Base-by-base conservation (phyloP, 2,113 vertebrate species). In the Apodemus speciosus region DNA sequence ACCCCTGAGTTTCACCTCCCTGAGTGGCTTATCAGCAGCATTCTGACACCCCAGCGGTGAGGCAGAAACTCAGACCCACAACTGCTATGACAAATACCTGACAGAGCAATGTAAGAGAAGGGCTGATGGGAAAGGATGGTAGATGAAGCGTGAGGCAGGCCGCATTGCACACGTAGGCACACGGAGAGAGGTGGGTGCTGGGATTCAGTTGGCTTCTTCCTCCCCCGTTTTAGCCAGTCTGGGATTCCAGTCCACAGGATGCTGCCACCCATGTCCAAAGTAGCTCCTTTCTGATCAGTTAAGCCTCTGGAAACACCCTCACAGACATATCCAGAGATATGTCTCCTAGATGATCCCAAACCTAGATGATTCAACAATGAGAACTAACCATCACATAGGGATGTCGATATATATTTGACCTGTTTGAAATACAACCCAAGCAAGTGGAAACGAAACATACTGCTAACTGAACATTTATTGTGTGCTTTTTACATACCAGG, bases 371-470 rank as follows among this genome's bases (percentile, higher is more conserved):
- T 85, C 60, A 32, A 66, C 18, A 85, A 6, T 49, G 62, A 85
- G 43, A n/a, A 35, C 21, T 23, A 68, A 66, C 30, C 20, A 85
- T 68, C 20, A 51, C 43, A 21, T 1, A 25, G 62, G 20, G 43
- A 49, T 49, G 87, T 15, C 9, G 88, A 94, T n/a, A 79, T 56
- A 94, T 77, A 89, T 69, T 51, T 93, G 21, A 64, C 38, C 35
- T 46, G 32, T 46, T 86, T 94, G 66, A 96, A 90, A 81, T 66
- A 95, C 15, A 89, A 38, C 69, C 73, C 43, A 90, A 30, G 38
- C 11, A 96, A 90, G 27, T 88, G 14, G 58, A 85, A 93, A 91
- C 72, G 85, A 92, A 58, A 83, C 88, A 64, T 43, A 92, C 20
- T 69, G 79, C 84, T 88, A 81, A 58, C 69, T 62, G 88, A 92